A percentile compares a stretch with the other conserved stretches of the same genome.
Conservation (phyloP, 2,113 vertebrate genomes). For the Pelobates fuscus region DNA sequence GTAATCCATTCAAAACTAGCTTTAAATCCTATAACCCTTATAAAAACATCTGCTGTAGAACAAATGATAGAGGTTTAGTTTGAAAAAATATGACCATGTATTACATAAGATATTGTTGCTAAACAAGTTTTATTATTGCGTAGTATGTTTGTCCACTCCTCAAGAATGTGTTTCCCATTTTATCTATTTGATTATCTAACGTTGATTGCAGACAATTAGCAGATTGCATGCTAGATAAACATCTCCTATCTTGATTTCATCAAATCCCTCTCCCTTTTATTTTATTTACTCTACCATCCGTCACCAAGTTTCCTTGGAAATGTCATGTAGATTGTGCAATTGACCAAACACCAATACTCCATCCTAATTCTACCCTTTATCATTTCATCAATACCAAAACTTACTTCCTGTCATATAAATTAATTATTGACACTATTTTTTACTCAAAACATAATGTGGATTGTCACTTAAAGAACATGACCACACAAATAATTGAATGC, state of each 20-base stretch:
- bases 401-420: not conserved
- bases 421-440: not conserved
- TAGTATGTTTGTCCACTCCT: no score
- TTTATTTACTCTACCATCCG: not conserved
- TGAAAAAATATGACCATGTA: no score
- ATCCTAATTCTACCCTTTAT: not conserved
- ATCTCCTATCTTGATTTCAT: slow-evolving; percentile 15
- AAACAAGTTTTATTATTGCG: not conserved
- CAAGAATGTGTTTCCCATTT: slow-evolving; percentile 5
- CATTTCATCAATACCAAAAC: not conserved
- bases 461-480: no score
- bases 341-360: not conserved
- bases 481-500: no score
- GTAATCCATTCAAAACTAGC: no score
- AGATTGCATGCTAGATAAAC: slow-evolving; percentile 31
- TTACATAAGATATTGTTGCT: no score
- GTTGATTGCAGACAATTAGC: slow-evolving; percentile 5
- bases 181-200: slow-evolving; percentile 19
- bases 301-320: not conserved
- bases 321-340: not conserved
- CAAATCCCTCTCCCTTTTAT: not conserved
- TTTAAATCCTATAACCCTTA: no score
- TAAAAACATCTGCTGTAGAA: no score
- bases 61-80: no score
- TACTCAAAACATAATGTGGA: no score